phyloP scores from a whole-genome alignment of 2,113 vertebrate genomes.

The Sylvilagus bachmani region DNA sequence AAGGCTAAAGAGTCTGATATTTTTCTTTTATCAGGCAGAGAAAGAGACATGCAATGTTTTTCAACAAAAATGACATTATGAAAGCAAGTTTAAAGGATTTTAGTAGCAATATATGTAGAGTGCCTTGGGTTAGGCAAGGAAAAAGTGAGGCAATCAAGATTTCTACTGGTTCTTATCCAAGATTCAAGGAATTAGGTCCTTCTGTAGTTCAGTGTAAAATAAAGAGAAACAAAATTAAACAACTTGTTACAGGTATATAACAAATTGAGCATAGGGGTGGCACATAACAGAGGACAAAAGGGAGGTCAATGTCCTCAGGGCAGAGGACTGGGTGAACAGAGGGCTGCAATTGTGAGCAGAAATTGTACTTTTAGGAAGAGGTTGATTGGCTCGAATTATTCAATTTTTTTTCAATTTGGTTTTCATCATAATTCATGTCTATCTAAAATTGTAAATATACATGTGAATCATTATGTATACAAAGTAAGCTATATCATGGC shows the following conservation, averaged over 20 bases:
- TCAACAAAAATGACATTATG: background rate
- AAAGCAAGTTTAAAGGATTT: background rate
- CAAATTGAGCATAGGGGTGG: too few species aligned
- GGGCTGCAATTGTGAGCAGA: background rate
- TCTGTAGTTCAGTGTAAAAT: background rate
- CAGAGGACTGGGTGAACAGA: too few species aligned
- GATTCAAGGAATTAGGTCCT: background rate
- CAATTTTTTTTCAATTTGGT: background rate
- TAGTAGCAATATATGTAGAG: background rate
- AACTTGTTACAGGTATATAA: background rate
- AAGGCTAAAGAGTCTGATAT: background rate
- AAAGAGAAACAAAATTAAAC: background rate
- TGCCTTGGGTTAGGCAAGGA: background rate
- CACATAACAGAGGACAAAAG: background rate
- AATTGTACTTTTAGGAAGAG: background rate
- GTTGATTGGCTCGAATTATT: background rate
- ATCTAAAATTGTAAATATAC: background rate
- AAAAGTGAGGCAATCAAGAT: background rate
- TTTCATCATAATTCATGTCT: slow-evolving; percentile 29
- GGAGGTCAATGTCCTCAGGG: background rate
- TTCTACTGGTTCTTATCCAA: background rate
- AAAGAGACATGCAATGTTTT: background rate
- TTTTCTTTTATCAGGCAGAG: background rate
- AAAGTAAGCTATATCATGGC: background rate
- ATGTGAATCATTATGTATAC: background rate